Evolutionary conservation across 2,113 vertebrate species (phyloP).

Genomic region (Psammodynastes pulverulentus): DNA sequence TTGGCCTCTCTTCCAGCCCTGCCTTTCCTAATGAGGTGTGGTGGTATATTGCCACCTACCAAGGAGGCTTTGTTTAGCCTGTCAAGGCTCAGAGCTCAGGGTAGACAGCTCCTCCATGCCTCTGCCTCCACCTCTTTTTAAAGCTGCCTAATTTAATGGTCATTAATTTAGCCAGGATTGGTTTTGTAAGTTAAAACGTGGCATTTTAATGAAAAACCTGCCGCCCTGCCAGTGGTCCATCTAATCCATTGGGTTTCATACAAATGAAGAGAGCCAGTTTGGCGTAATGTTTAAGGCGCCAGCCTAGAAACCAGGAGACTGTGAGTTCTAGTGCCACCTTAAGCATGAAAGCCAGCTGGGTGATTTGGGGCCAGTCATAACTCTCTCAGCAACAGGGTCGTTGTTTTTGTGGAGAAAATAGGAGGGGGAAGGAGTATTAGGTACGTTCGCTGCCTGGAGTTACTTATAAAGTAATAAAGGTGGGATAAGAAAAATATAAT

Average conservation of each 20-base stretch:
- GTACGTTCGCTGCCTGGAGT: not conserved
- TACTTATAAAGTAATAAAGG: not conserved
- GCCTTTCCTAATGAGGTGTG: not conserved
- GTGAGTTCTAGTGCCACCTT: too few relatives aligned
- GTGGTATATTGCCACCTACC: not conserved
- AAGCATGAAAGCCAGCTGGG: too few relatives aligned
- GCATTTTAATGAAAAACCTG: not conserved
- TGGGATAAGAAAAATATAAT: not conserved
- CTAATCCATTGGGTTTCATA: not conserved
- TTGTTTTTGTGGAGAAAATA: not conserved
- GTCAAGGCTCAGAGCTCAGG: not conserved
- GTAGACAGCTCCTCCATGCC: not conserved
- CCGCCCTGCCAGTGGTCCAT: not conserved
- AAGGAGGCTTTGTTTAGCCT: not conserved
- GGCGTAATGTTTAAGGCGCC: not conserved
- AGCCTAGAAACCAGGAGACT: not conserved
- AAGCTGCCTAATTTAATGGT: not conserved
- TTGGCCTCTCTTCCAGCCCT: not conserved
- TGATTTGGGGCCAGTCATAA: too few relatives aligned
- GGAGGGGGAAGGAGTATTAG: not conserved
- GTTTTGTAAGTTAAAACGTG: not conserved
- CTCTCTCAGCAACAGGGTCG: not conserved
- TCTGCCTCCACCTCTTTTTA: not conserved
- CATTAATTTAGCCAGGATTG: not conserved
- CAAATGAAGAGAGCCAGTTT: not conserved